Evolutionary conservation across 1,140 invertebrate species (phyloP).

Genomic region (Drosophila baimaii): DNA sequence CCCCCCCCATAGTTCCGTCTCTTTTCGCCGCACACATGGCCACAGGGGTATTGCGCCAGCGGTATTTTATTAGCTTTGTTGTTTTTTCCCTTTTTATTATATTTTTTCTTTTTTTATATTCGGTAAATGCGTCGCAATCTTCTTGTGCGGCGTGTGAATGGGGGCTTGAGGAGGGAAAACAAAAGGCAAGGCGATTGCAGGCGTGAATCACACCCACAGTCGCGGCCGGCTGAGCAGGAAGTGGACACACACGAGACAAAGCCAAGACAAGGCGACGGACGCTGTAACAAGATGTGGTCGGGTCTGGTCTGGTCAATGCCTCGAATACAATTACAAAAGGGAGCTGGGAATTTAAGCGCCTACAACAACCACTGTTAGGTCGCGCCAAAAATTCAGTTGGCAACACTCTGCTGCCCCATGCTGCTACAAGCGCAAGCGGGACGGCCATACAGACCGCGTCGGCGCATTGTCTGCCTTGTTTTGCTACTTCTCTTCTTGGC

Average conservation of each 20-base stretch:
- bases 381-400: constrained; percentile 77
- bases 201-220: constrained; percentile 51
- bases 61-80: constrained; percentile 29
- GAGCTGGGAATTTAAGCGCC: constrained; percentile 34
- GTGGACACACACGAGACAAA: constrained; percentile 45
- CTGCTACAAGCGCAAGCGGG: constrained; percentile 45
- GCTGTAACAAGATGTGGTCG: constrained; percentile 50
- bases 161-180: constrained; percentile 22
- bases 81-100: constrained; percentile 28
- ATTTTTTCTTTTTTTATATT: constrained; percentile 41
- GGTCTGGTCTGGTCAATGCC: constrained; percentile 58
- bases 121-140: constrained; percentile 56
- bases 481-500: constrained; percentile 17
- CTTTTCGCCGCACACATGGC: constrained; percentile 33
- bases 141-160: constrained; percentile 17
- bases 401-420: constrained; percentile 53
- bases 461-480: constrained; percentile 35
- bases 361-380: constrained; percentile 73
- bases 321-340: constrained; percentile 35
- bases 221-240: constrained; percentile 56
- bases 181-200: constrained; percentile 42
- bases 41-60: constrained; percentile 42
- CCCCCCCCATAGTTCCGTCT: constrained; percentile 18
- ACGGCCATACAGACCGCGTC: constrained; percentile 31
- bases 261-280: constrained; percentile 48